A percentile compares a stretch with the other conserved stretches of the same genome.
Conservation (phyloP, 2,113 vertebrate genomes). For the Malurus alboscapulatus region DNA sequence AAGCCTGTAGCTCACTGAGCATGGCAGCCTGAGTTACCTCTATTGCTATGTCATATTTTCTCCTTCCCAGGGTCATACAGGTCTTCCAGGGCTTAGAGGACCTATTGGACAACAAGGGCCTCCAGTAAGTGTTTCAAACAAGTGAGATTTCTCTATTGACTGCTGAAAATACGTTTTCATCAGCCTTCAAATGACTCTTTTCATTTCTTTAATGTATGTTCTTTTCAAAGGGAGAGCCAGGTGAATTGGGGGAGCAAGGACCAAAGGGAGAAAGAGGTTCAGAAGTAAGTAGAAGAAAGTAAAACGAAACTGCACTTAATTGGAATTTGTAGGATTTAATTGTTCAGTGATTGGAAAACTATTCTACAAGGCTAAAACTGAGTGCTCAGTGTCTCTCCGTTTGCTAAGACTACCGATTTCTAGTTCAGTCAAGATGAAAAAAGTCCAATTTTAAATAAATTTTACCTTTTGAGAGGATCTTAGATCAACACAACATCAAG, state of each 20-base stretch:
- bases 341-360: not conserved
- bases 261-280: conserved; percentile 85
- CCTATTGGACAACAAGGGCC: conserved; percentile 87
- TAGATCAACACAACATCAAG: not conserved
- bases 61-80: conserved; percentile 83
- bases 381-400: not conserved
- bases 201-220: conserved; percentile 17
- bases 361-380: not conserved
- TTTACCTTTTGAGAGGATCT: not conserved
- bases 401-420: not conserved
- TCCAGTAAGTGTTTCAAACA: conserved; percentile 82
- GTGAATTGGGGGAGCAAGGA: conserved; percentile 81
- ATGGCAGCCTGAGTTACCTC: not conserved
- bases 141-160: not conserved
- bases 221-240: conserved; percentile 84
- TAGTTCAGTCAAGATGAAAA: not conserved
- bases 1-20: not conserved
- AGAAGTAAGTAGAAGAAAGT: conserved; percentile 75
- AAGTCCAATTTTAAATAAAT: not conserved
- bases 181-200: not conserved
- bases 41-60: not conserved
- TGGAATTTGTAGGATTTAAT: not conserved
- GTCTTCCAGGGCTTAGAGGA: conserved; percentile 84
- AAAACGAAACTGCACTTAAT: not conserved
- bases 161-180: not conserved